Evolutionary conservation across 2,797 vertebrate species (phyloP), one percentile per base, ranked within the genome.

Genomic region (Oryzias sinensis): DNA sequence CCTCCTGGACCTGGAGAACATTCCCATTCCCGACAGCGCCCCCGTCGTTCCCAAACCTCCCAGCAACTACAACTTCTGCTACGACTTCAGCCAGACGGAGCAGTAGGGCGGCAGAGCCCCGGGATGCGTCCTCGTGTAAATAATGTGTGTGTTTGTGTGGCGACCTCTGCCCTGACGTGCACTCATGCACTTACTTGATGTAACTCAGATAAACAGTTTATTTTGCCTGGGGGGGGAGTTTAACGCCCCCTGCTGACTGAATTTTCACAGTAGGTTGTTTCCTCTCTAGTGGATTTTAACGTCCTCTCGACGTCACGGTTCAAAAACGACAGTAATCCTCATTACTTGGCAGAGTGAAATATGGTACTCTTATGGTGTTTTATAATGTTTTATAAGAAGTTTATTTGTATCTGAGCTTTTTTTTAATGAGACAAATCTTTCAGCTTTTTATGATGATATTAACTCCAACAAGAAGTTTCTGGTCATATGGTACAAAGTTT

Each of bases 51-150:
- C 97, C 52, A 95, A 94, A 33, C 93, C 94, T 1, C 97, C 97
- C 9, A 96, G 94, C 87, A 99, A 94, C 86, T 93, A 93, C 87
- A 96, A 97, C 84, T 98, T 98, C 92, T 98, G 95, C 90, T 98
- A 98, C 1, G 94, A 98, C 84, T 98, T 96, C 79, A 96, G 92
- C 75, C 93, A 96, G 0, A 57, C 91, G 0, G 96, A 98, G 70
- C 94, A 96, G 62, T 97, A 93, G 92, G 47, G 61, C 22, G 50
- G 54, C 43, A n/a, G 17, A 18, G n/a, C 3, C n/a, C 43, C 8
- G 43, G 8, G 43, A n/a, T 13, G 92, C n/a, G 56, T 53, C 57
- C 45, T 14, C 68, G 72, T 77, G 67, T 81, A 77, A 46, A 70
- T 72, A 60, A 18, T 18, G 8, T 51, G 48, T n/a, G 3, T 55